Percentiles rank a stretch among this genome's conserved stretches.
Evolutionary conservation across 1,140 invertebrate species (phyloP).

Genomic region (Campoletis sonorensis): DNA sequence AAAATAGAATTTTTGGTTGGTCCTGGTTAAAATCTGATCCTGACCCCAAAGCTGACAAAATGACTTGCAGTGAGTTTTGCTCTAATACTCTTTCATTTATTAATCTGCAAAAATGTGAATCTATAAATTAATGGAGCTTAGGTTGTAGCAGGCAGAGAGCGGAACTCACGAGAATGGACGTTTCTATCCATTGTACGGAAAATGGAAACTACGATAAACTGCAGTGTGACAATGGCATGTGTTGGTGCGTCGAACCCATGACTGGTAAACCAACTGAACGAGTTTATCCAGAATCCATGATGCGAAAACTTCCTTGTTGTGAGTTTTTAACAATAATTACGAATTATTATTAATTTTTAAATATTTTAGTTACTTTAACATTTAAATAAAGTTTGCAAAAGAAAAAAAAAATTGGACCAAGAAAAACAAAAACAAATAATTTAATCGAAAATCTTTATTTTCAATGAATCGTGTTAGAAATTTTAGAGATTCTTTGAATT

Average conservation of each 20-base stretch:
- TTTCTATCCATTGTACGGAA: slow-evolving; percentile 67
- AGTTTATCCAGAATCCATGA: slow-evolving; percentile 61
- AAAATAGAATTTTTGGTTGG: slow-evolving; percentile 62
- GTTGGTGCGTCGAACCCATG: slow-evolving; percentile 67
- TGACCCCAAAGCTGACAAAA: slow-evolving; percentile 56
- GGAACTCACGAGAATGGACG: slow-evolving; percentile 49
- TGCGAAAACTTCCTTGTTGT: slow-evolving; percentile 67
- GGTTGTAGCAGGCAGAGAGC: slow-evolving; percentile 58
- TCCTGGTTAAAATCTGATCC: slow-evolving; percentile 52
- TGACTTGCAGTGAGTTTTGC: slow-evolving; percentile 66
- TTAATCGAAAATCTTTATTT: too few relatives aligned
- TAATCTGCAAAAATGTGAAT: slow-evolving; percentile 46
- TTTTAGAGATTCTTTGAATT: too few relatives aligned
- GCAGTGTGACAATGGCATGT: slow-evolving; percentile 71
- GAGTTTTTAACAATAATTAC: slow-evolving; percentile 48
- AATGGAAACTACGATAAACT: slow-evolving; percentile 71
- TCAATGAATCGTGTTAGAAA: too few relatives aligned
- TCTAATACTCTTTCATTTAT: slow-evolving; percentile 11
- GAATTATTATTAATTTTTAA: slow-evolving; percentile 6
- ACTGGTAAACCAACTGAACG: slow-evolving; percentile 61
- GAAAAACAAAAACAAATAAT: neutral
- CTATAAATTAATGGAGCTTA: slow-evolving; percentile 44
- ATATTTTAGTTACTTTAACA: slow-evolving; percentile 17
- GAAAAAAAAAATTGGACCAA: too few relatives aligned
- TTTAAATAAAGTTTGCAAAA: neutral